phyloP scores from a whole-genome alignment of 2,113 vertebrate species.

The Thymallus thymallus region DNA sequence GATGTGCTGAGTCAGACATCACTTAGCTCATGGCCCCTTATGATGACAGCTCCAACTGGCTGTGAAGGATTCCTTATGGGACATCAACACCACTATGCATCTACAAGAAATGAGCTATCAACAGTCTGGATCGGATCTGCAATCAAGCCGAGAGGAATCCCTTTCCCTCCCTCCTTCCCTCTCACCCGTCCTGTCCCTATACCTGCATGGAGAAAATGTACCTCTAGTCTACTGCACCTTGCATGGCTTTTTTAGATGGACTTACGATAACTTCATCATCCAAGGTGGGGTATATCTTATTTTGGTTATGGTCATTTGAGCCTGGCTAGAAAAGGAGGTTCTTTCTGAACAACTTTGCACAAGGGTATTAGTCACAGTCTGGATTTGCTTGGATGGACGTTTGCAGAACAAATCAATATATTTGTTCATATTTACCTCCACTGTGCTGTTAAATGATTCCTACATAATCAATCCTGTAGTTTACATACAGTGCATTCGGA shows the following conservation, averaged over 20 bases:
- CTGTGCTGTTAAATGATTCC: conserved; percentile 66
- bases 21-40: neutral
- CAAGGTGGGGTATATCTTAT: conserved; percentile 59
- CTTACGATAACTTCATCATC: conserved; percentile 60
- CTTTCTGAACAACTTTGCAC: conserved; percentile 24
- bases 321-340: conserved; percentile 47
- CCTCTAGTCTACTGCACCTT: conserved; percentile 10
- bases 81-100: conserved; percentile 17
- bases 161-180: conserved; percentile 31
- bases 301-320: conserved; percentile 57
- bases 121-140: conserved; percentile 41
- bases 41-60: conserved; percentile 46
- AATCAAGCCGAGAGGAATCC: conserved; percentile 41
- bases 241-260: too few relatives aligned
- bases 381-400: conserved; percentile 42
- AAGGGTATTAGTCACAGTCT: conserved; percentile 10
- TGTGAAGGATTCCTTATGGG: conserved; percentile 47
- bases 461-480: conserved; percentile 59
- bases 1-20: conserved; percentile 53
- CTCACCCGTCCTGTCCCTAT: neutral
- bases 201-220: neutral
- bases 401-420: conserved; percentile 52
- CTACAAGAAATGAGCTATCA: conserved; percentile 34
- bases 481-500: conserved; percentile 39
- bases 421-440: conserved; percentile 61